A percentile compares a stretch with the other conserved stretches of the same genome.
Evolutionary conservation across 1,140 invertebrate genomes (phyloP).

Genomic region (Drosophila kurseongensis): DNA sequence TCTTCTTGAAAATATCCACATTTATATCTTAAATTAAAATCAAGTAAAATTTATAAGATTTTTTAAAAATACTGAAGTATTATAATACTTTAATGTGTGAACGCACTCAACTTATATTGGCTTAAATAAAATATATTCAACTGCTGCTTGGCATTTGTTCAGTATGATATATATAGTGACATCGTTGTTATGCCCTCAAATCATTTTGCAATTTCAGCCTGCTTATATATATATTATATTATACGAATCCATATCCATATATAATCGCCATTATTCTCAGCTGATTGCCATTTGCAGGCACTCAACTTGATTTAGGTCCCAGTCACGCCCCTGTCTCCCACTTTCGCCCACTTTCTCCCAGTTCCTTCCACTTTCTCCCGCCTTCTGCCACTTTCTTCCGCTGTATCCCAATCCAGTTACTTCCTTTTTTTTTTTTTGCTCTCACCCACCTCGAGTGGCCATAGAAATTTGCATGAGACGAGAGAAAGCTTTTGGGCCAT

Average conservation of each 20-base stretch:
- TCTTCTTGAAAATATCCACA: too few species aligned
- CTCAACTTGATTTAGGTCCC: conserved; percentile 53
- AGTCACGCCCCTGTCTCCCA: conserved; percentile 33
- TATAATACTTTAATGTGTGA: too few species aligned
- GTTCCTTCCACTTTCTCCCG: not conserved
- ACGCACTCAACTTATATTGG: too few species aligned
- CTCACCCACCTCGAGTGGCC: conserved; percentile 19
- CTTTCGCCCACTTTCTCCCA: not conserved
- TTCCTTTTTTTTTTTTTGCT: not conserved
- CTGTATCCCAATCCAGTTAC: too few species aligned
- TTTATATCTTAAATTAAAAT: too few species aligned
- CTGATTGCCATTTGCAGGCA: conserved; percentile 58
- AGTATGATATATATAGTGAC: not conserved
- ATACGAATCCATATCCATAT: conserved; percentile 17
- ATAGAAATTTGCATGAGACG: conserved; percentile 28
- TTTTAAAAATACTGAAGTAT: too few species aligned
- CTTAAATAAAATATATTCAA: not conserved
- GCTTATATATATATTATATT: conserved; percentile 9
- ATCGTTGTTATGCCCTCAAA: not conserved
- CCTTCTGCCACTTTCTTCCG: not conserved
- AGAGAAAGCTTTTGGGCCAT: conserved; percentile 18
- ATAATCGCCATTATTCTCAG: conserved; percentile 55
- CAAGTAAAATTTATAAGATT: too few species aligned
- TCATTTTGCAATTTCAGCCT: conserved; percentile 18
- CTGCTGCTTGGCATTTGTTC: not conserved